phyloP scores from a whole-genome alignment of 2,113 vertebrate species.

The Pitta sordida region DNA sequence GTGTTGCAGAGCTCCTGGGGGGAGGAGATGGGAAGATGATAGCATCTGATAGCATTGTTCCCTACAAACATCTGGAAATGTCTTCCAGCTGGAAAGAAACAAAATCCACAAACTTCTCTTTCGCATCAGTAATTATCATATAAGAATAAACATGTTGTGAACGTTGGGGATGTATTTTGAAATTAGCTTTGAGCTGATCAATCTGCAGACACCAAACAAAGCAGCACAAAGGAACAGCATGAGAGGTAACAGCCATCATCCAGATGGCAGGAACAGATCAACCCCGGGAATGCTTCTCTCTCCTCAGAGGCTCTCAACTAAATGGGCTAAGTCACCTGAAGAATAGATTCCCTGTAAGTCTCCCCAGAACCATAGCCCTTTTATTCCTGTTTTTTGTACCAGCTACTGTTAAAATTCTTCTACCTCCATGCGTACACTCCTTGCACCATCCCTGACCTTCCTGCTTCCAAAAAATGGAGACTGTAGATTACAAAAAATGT shows the following conservation, averaged over 20 bases:
- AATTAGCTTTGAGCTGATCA: not conserved
- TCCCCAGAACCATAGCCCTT: not conserved
- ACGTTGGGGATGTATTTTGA: slow-evolving; percentile 1
- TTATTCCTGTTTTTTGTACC: not conserved
- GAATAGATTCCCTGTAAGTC: not conserved
- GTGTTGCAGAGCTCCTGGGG: not conserved
- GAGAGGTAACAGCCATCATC: not conserved
- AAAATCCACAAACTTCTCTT: not conserved
- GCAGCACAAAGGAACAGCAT: not conserved
- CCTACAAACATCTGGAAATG: not conserved
- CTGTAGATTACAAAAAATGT: too few species aligned
- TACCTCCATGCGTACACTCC: rapidly evolving
- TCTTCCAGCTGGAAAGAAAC: slow-evolving; percentile 15
- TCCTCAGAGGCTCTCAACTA: not conserved
- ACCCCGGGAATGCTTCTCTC: not conserved
- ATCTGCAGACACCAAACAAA: not conserved
- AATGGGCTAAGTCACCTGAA: not conserved
- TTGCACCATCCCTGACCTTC: not conserved
- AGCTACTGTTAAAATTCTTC: not conserved
- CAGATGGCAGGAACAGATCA: not conserved
- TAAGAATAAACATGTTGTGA: slow-evolving; percentile 15
- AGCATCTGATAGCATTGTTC: not conserved
- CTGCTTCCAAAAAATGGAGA: not conserved
- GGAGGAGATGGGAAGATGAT: not conserved
- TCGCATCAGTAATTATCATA: slow-evolving; percentile 17